phyloP scores from a whole-genome alignment of 2,113 vertebrate species.

The Charadrius vociferus region DNA sequence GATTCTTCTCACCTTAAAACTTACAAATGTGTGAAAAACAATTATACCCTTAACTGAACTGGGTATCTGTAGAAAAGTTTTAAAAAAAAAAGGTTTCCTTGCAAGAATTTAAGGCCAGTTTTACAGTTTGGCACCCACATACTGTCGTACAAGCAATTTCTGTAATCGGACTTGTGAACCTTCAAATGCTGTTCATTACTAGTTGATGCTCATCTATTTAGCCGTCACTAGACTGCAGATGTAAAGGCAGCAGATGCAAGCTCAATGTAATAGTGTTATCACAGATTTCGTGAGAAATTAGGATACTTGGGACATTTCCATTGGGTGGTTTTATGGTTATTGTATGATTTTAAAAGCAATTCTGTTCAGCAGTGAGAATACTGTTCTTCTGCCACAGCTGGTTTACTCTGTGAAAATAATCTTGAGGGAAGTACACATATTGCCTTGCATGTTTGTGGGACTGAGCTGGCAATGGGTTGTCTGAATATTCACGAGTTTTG shows the following conservation, averaged over 20 bases:
- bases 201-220: background rate
- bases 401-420: background rate
- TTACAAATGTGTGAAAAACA: background rate
- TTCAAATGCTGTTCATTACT: background rate
- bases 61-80: background rate
- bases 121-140: background rate
- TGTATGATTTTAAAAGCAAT: background rate
- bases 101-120: background rate
- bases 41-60: background rate
- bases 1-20: background rate
- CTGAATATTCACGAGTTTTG: background rate
- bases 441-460: background rate
- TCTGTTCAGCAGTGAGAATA: background rate
- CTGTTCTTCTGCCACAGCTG: background rate
- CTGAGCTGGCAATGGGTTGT: background rate
- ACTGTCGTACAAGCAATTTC: background rate
- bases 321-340: background rate
- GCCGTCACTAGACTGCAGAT: background rate
- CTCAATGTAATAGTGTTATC: background rate
- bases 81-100: background rate
- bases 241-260: background rate
- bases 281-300: background rate
- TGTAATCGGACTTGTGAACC: background rate
- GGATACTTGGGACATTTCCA: background rate
- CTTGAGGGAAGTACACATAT: background rate